These are phyloP conservation scores for Cephus pulcher DNA, from an alignment of 2,888 invertebrate genomes.

Conservation along the genomic window DNA sequence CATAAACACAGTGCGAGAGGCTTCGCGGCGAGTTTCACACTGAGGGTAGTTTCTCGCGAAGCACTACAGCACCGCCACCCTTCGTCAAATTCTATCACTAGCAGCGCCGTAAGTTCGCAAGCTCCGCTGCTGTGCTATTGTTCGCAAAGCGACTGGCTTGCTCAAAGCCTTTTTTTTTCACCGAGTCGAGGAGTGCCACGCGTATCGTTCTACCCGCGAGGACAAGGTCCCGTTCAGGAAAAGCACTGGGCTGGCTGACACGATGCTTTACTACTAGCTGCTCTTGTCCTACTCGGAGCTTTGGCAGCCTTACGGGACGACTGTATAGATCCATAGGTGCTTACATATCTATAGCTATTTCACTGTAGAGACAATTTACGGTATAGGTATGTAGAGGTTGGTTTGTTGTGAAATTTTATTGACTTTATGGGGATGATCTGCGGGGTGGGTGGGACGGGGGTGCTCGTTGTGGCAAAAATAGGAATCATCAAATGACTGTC, in stretches of 20 bases:
- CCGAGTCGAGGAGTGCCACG: background rate
- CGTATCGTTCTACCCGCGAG: background rate
- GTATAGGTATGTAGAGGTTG: background rate
- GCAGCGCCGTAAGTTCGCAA: constrained; percentile 22
- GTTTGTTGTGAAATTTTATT: background rate
- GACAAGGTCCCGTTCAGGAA: background rate
- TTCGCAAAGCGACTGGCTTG: constrained; percentile 38
- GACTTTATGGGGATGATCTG: background rate
- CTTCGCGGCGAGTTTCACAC: constrained; percentile 49
- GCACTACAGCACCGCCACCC: constrained; percentile 49
- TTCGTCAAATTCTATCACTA: constrained; percentile 42
- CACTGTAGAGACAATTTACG: background rate
- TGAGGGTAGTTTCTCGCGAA: constrained; percentile 45
- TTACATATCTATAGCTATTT: background rate
- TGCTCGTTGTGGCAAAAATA: background rate
- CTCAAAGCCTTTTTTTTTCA: constrained; percentile 26
- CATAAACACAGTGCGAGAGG: constrained; percentile 28
- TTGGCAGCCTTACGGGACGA: background rate
- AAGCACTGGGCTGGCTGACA: background rate
- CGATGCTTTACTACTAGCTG: background rate
- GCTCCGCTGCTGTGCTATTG: constrained; percentile 25
- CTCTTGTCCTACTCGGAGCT: background rate
- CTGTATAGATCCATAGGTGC: background rate
- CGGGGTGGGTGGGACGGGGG: background rate
- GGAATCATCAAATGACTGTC: background rate